These are phyloP conservation scores for Phataginus tetradactyla DNA, from an alignment of 2,797 vertebrate genomes.

Conservation along the genomic window DNA sequence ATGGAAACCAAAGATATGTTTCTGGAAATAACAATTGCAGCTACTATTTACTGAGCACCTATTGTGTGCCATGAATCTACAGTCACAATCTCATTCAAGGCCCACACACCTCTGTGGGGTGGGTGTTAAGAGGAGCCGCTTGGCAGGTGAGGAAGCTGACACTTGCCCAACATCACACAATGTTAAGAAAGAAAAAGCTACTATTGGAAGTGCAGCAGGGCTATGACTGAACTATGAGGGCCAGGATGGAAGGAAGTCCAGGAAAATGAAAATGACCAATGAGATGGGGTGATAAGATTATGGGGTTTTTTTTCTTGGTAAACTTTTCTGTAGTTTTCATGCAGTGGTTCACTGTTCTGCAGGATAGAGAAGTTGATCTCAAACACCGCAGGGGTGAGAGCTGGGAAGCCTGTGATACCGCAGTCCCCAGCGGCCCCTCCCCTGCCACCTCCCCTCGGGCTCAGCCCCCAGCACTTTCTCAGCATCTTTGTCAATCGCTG, in stretches of 20 bases:
- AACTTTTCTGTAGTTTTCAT: neutral
- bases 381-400: neutral
- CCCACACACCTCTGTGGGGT: neutral
- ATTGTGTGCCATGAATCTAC: neutral
- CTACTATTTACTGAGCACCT: neutral
- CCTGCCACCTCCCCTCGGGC: neutral
- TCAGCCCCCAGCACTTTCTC: slow-evolving; percentile 23
- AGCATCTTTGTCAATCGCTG: slow-evolving; percentile 7
- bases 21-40: neutral
- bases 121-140: neutral
- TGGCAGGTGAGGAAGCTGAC: neutral
- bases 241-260: neutral
- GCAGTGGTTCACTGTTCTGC: accelerated
- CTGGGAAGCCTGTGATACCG: neutral
- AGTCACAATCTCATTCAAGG: neutral
- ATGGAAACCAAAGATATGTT: neutral
- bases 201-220: accelerated
- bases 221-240: neutral
- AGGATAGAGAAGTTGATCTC: neutral
- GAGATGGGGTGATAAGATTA: neutral
- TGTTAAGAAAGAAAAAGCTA: neutral
- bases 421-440: neutral
- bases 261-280: neutral
- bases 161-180: neutral
- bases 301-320: neutral